Evolutionary conservation across 2,888 invertebrate species (phyloP), one percentile per base, ranked within the genome.

Genomic region (Cactoblastis cactorum): DNA sequence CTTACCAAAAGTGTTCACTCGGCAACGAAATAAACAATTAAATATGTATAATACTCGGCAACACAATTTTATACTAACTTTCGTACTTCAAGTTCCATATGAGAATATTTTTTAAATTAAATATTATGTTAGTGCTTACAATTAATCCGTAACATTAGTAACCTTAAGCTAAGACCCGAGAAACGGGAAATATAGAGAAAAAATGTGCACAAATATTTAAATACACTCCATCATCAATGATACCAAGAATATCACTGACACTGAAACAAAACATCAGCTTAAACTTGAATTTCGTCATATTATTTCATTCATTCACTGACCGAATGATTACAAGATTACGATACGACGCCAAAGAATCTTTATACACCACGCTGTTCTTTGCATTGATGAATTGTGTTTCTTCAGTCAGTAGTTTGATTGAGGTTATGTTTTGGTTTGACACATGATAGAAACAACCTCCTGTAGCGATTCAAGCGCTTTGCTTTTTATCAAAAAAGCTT

Each of bases 51-150:
- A 28, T 28, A 1, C 28, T 9, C 28, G 28, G 28, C 8, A 28
- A 28, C 28, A 28, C 28, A 9, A 5, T 35, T 35, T 4, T 35
- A 56, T 39, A 54, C 48, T 14, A 15, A 35, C 3, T 35, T 35
- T 14, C 35, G 12, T 4, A 35, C 35, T 35, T 8, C 1, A 35
- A 35, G 35, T 12, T 35, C 35, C 35, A 12, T 35, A 12, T 35
- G 9, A 35, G 12, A 8, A 12, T 35, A 15, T 8, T 12, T 4
- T 28, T 28, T 28, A 28, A 28, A 28, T 8, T 8, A 28, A 28
- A 4, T 28, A 28, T 1, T 28, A 28, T 6, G 9, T 9, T 6
- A 28, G 8, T 4, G 28, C 8, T 4, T 1, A 28, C 5, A 8
- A 4, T 6, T 6, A 28, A 28, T 22, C 8, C 28, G 5, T 22